Evolutionary conservation across 2,888 invertebrate genomes (phyloP), one percentile per base, ranked within the genome.

Genomic region (Mimachlamys varia): DNA sequence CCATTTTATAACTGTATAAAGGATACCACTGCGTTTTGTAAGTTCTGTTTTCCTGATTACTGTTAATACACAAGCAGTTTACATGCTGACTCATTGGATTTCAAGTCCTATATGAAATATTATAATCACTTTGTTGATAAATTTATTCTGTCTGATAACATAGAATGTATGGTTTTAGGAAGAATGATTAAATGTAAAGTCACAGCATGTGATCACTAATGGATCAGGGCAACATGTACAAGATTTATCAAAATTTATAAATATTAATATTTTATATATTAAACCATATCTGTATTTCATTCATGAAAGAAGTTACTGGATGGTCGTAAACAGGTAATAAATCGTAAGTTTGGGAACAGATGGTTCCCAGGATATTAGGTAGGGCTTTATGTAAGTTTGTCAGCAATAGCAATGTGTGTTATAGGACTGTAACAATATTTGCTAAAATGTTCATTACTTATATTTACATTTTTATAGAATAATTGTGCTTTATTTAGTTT

Each of bases 21-120:
- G 76, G 76, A 76, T 33, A 76, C 33, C 33, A 1, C 27, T 76
- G 27, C 2, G 10, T 76, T 76, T 33, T 76, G 4, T 76, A 76
- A 76, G 33, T 33, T 76, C 76, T 76, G 76, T 27, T 76, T 33
- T 76, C 76, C 76, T 76, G 76, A 76, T 76, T 76, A 76, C 13
- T 27, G 76, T 2, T 27, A 76, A 22, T 58, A 58, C 22, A 76
- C 33, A 27, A 15, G n/a, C 22, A 62, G 62, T 27, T 13, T 76
- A 76, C 76, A 76, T 76, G 27, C 76, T 76, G 76, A 76, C 27
- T 76, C 76, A 76, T 15, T 10, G 58, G 76, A 27, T 33, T 33
- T 27, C 2, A 62, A 10, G n/a, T 4, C 22, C n/a, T 22, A 62
- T 22, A 62, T 62, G 62, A 22, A 62, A 1, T 22, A 22, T 22